phyloP scores from a whole-genome alignment of 2,797 vertebrate genomes.

The Pogoniulus pusillus region DNA sequence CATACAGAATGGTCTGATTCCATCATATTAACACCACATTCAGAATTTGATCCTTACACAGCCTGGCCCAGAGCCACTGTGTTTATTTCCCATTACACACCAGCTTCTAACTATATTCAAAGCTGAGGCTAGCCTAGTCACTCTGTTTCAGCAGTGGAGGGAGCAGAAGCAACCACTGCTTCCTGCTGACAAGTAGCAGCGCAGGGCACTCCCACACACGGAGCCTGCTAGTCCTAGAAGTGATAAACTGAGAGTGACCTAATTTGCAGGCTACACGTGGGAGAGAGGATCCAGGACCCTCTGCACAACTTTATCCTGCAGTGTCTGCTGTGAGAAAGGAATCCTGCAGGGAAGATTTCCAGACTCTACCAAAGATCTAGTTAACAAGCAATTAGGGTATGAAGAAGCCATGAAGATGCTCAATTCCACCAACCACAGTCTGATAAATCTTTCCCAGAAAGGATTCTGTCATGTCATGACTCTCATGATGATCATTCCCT shows the following conservation, averaged over 20 bases:
- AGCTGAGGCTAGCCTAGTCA: neutral
- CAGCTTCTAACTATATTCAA: neutral
- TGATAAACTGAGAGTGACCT: neutral
- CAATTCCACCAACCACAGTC: neutral
- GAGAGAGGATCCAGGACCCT: neutral
- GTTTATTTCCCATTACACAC: neutral
- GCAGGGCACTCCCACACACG: neutral
- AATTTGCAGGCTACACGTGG: fast-evolving
- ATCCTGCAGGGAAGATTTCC: neutral
- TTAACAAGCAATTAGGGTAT: neutral
- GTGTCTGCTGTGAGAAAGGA: neutral
- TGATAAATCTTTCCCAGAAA: neutral
- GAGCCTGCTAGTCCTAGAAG: neutral
- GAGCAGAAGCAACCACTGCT: neutral
- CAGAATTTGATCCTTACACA: neutral
- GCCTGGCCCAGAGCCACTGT: neutral
- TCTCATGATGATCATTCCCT: neutral
- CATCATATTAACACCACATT: neutral
- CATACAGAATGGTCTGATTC: neutral
- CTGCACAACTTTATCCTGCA: neutral
- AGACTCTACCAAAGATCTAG: neutral
- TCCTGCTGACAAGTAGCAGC: neutral
- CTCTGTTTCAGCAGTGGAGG: neutral
- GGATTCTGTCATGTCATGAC: neutral
- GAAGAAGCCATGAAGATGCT: neutral